Evolutionary conservation across 2,888 invertebrate genomes (phyloP).

Genomic region (Portevinia maculata): DNA sequence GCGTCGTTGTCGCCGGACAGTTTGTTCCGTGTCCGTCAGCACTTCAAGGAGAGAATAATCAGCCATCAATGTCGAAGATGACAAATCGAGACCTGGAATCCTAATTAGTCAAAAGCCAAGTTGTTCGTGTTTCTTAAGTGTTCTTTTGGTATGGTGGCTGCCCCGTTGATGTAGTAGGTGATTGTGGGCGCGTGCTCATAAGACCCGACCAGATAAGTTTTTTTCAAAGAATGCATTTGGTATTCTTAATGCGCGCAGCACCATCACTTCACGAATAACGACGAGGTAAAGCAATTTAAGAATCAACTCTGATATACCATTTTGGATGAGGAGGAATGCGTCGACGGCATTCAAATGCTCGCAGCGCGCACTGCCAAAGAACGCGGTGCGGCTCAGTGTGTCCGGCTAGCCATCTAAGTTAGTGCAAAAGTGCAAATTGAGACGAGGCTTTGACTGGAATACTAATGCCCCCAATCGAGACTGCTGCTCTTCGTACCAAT

Average conservation of each 20-base stretch:
- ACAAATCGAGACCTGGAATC: slow-evolving; percentile 74
- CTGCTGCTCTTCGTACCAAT: slow-evolving; percentile 60
- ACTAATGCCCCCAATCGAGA: slow-evolving; percentile 55
- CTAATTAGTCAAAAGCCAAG: slow-evolving; percentile 64
- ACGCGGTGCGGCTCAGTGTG: slow-evolving; percentile 26
- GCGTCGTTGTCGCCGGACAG: slow-evolving; percentile 30
- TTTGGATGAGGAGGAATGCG: slow-evolving; percentile 74
- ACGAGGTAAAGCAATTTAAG: slow-evolving; percentile 58
- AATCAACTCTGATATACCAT: slow-evolving; percentile 70
- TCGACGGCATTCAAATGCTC: slow-evolving; percentile 69
- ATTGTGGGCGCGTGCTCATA: slow-evolving; percentile 74
- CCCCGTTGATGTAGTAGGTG: slow-evolving; percentile 68
- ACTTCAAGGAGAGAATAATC: slow-evolving; percentile 73
- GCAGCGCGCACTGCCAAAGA: slow-evolving; percentile 55
- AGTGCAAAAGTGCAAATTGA: slow-evolving; percentile 73
- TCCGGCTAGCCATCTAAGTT: slow-evolving; percentile 68
- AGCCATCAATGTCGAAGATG: slow-evolving; percentile 74
- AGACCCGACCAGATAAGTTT: slow-evolving; percentile 50
- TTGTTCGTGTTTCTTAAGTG: slow-evolving; percentile 16
- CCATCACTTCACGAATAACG: slow-evolving; percentile 13
- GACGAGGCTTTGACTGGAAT: slow-evolving; percentile 68
- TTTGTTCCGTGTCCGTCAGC: slow-evolving; percentile 73
- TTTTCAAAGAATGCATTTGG: slow-evolving; percentile 68
- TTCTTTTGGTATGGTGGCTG: slow-evolving; percentile 42
- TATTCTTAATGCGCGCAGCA: slow-evolving; percentile 66